Evolutionary conservation across 2,888 invertebrate genomes (phyloP), one percentile per base, ranked within the genome.

Genomic region (Pseudeuparius sepicola): DNA sequence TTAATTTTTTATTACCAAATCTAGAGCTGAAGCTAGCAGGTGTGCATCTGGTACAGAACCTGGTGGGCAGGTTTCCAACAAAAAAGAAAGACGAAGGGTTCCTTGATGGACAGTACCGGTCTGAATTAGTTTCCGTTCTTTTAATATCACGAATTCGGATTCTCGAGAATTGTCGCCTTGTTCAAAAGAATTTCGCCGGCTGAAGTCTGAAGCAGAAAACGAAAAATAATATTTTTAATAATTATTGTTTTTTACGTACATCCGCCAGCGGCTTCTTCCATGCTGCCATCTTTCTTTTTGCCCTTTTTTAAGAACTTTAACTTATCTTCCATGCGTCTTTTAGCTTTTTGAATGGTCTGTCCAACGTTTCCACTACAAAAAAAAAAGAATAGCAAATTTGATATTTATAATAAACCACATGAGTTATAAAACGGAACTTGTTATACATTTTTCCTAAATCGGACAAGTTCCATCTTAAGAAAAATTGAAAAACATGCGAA

Each of bases 31-130:
- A 0, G 90, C 93, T 59, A 98, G 78, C 17, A 99, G 72, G 49
- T 94, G 88, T 2, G 96, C 84, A 66, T 99, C 98, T 0, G 98
- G 98, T 34, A 97, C 82, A 0, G 87, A 78, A 0, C 98, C 98
- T 0, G 98, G 98, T 39, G 88, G 84, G 47, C 93, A 93, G 6
- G 90, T 90, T 63, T 98, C 97, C 44, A 98, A 60, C 17, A 98
- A 66, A 60, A 98, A 93, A 26, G 84, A 82, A 55, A 98, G 83
- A 25, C 96, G 67, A 20, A 83, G 67, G 69, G 94, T 83, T 5
- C 97, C 97, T n/a, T 83, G 79, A 51, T 79, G 80, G 10, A 97
- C 70, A 0, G 81, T 76, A 26, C 71, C 70, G 0, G 76, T 74
- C 12, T 86, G 76, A 9, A 96, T 88, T 34, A 94, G 60, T 45